phyloP scores from a whole-genome alignment of 2,888 invertebrate species.

The Agrenia bidenticulata region DNA sequence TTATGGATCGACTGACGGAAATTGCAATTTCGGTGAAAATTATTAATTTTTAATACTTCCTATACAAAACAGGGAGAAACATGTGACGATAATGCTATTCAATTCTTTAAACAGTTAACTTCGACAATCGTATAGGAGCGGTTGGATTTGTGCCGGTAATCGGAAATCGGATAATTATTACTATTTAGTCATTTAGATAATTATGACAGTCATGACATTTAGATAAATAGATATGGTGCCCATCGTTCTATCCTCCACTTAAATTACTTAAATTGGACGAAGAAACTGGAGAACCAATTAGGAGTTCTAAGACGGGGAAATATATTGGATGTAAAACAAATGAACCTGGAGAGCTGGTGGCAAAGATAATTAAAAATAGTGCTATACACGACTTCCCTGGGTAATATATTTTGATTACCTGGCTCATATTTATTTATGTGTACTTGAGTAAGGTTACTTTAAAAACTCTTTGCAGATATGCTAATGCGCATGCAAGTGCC shows the following conservation, averaged over 20 bases:
- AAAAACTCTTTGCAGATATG: constrained; percentile 10
- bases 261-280: too few species aligned
- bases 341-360: constrained; percentile 94
- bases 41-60: constrained; percentile 59
- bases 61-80: constrained; percentile 96
- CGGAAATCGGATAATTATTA: too few species aligned
- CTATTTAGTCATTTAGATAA: too few species aligned
- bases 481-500: constrained; percentile 73
- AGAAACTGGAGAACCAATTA: constrained; percentile 79
- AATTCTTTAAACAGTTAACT: constrained; percentile 59
- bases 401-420: too few species aligned
- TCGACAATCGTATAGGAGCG: constrained; percentile 87
- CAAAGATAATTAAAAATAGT: constrained; percentile 86
- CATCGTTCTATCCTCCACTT: too few species aligned
- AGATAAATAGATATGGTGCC: too few species aligned
- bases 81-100: constrained; percentile 59
- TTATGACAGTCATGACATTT: too few species aligned
- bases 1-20: constrained; percentile 18
- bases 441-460: too few species aligned
- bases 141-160: constrained; percentile 92
- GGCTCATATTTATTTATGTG: too few species aligned
- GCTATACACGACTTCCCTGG: constrained; percentile 90
- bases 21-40: constrained; percentile 11
- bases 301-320: constrained; percentile 74
- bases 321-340: constrained; percentile 66